Evolutionary conservation across 2,888 invertebrate species (phyloP).

Genomic region (Orthosia gothica): DNA sequence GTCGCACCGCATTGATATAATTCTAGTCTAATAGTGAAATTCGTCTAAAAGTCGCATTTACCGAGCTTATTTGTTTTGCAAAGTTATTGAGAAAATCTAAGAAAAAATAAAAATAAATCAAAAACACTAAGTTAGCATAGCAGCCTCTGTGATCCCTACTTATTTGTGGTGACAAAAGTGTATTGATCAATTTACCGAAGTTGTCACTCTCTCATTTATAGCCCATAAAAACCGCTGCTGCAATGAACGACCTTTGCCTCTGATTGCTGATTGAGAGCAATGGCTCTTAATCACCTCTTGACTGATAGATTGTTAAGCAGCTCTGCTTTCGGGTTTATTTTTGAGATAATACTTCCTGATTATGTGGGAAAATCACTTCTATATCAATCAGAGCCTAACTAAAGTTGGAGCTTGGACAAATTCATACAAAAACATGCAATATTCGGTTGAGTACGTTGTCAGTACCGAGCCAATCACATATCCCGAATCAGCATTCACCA

Average conservation of each 20-base stretch:
- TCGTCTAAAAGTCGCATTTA: neutral
- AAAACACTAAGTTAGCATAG: neutral
- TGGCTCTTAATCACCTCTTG: neutral
- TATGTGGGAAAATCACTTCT: neutral
- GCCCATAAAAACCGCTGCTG: slow-evolving; percentile 9
- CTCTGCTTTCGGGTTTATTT: neutral
- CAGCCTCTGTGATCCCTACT: neutral
- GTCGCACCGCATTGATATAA: neutral
- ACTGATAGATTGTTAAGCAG: neutral
- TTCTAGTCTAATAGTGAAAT: too few relatives aligned
- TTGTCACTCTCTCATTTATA: slow-evolving; percentile 10
- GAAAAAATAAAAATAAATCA: neutral
- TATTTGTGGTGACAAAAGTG: slow-evolving; percentile 1
- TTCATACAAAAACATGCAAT: neutral
- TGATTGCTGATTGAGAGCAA: neutral
- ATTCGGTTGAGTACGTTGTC: neutral
- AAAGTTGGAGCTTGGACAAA: neutral
- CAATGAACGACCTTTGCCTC: slow-evolving; percentile 2
- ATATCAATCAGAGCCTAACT: neutral
- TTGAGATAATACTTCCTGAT: neutral
- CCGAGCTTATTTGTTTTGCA: neutral
- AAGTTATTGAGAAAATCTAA: neutral
- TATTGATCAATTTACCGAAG: neutral
- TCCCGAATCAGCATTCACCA: slow-evolving; percentile 31
- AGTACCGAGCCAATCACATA: slow-evolving; percentile 4